Conservation (phyloP, 2,888 invertebrate genomes). For the Lacanobia wlatinum region DNA sequence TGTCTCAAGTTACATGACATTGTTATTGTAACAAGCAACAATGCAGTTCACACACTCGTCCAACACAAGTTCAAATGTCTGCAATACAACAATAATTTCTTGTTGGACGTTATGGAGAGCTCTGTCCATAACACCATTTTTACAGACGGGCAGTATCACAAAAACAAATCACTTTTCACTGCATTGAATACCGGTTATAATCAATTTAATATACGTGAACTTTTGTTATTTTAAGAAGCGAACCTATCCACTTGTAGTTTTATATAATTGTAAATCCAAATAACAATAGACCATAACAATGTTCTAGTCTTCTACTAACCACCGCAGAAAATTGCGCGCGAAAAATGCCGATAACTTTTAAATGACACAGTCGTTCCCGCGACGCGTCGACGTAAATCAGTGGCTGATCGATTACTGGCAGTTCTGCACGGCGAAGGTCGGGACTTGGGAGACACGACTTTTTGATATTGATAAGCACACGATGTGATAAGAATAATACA, state of each 20-base stretch:
- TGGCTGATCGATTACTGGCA: constrained; percentile 60
- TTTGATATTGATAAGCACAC: constrained; percentile 34
- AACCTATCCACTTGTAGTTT: too few species aligned
- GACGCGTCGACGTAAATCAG: constrained; percentile 64
- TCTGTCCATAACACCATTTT: neutral
- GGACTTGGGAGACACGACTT: constrained; percentile 23
- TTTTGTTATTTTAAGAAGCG: neutral
- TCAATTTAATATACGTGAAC: neutral
- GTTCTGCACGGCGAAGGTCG: constrained; percentile 53
- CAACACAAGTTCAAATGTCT: neutral
- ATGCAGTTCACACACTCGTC: neutral
- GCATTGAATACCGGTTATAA: neutral
- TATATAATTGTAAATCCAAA: neutral
- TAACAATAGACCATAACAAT: too few species aligned
- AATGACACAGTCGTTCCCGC: neutral
- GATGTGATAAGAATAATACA: neutral
- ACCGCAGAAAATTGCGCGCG: constrained; percentile 33
- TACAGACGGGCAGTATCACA: neutral
- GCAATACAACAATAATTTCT: constrained; percentile 3
- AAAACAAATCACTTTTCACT: neutral
- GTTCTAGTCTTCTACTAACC: neutral
- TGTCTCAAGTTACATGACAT: neutral
- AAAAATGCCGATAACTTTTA: constrained; percentile 15
- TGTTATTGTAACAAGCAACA: constrained; percentile 15
- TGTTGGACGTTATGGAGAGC: neutral